Conservation (phyloP, 2,888 invertebrate genomes). For the Cheiracanthium punctorium region DNA sequence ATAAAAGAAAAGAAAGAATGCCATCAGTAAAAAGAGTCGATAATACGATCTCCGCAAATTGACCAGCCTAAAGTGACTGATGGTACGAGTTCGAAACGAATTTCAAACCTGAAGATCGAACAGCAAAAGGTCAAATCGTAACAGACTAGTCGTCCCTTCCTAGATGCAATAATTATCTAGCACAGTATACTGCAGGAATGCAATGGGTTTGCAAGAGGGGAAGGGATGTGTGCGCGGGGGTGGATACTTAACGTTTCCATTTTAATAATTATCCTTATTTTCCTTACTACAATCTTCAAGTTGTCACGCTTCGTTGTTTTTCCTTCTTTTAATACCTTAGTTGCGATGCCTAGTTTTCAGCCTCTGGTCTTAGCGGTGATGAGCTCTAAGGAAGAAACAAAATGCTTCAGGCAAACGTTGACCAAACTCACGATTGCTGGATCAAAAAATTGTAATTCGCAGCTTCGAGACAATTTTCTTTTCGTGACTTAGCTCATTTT, state of each 20-base stretch:
- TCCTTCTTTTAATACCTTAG: neutral
- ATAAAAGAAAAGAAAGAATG: neutral
- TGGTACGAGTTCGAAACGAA: neutral
- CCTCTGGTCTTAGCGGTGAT: neutral
- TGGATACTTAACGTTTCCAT: slow-evolving; percentile 37
- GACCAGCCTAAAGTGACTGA: neutral
- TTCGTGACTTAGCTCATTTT: neutral
- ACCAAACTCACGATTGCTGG: neutral
- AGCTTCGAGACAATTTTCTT: neutral
- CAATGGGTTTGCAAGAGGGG: neutral
- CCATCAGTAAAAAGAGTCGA: neutral
- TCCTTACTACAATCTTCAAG: slow-evolving; percentile 24
- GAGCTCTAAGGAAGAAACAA: neutral
- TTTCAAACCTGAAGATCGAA: slow-evolving; percentile 19
- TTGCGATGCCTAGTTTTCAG: neutral
- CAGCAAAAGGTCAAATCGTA: slow-evolving; percentile 29
- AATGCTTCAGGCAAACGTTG: neutral
- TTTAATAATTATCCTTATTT: slow-evolving; percentile 58
- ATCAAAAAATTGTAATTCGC: neutral
- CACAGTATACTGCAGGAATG: neutral
- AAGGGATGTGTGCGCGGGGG: slow-evolving; percentile 37
- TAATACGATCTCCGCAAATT: neutral
- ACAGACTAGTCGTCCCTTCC: slow-evolving; percentile 1
- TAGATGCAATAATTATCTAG: slow-evolving; percentile 38
- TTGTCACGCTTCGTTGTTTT: slow-evolving; percentile 32